These are phyloP conservation scores for Ceratosolen solmsi DNA, from an alignment of 1,140 invertebrate species.

Conservation along the genomic window DNA sequence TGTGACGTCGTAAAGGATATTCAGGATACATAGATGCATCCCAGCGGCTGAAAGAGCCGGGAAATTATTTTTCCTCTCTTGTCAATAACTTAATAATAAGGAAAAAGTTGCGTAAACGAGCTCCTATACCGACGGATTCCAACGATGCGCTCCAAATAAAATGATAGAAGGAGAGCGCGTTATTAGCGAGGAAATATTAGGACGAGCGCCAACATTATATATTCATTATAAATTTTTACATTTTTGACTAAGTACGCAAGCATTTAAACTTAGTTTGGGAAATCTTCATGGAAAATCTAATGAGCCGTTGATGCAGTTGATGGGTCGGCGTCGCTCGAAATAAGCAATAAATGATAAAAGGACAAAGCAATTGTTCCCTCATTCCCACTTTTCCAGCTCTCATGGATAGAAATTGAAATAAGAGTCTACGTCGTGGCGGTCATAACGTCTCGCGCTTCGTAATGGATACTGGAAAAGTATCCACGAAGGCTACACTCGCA, in stretches of 20 bases:
- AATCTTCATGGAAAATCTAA: background rate
- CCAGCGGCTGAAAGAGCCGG: background rate
- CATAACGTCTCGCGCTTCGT: background rate
- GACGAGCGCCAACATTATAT: background rate
- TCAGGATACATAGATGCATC: background rate
- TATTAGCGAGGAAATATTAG: background rate
- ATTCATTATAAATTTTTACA: background rate
- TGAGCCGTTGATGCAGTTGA: background rate
- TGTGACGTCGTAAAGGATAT: background rate
- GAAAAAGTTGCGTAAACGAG: background rate
- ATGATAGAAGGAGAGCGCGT: background rate
- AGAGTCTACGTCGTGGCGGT: background rate
- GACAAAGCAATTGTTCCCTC: background rate
- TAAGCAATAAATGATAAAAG: no score
- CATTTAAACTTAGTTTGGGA: background rate
- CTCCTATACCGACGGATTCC: background rate
- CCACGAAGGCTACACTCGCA: background rate
- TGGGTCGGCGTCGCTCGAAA: no score
- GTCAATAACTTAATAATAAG: background rate
- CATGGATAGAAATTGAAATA: background rate
- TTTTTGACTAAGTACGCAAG: background rate
- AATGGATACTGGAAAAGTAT: conserved; percentile 39
- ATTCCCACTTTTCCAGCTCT: background rate
- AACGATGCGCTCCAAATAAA: background rate
- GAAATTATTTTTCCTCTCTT: background rate